phyloP scores from a whole-genome alignment of 30 jellyfish, hydroid and myxozoan genomes.

The Hydractinia symbiolongicarpus region DNA sequence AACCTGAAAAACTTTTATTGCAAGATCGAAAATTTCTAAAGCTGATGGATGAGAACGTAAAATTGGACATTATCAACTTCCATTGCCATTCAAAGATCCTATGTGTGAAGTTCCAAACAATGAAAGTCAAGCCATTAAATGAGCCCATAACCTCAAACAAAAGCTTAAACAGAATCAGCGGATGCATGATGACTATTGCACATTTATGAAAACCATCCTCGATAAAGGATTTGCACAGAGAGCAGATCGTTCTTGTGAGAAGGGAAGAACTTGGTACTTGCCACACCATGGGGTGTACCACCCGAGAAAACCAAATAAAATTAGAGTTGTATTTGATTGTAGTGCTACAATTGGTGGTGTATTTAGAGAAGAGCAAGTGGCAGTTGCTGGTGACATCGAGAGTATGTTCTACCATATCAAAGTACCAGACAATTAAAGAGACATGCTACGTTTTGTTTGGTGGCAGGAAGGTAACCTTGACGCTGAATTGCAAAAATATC shows the following conservation, averaged over 20 bases:
- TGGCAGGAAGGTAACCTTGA: no score
- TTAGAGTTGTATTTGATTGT: constrained; percentile 64
- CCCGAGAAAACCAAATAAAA: constrained; percentile 66
- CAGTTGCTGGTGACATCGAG: no score
- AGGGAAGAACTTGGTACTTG: constrained; percentile 49
- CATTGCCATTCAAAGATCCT: constrained; percentile 39
- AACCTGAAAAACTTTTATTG: constrained; percentile 9
- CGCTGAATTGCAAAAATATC: no score
- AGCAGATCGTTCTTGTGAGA: not conserved
- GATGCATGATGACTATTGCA: constrained; percentile 8
- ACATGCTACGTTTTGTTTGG: no score
- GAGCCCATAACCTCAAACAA: constrained; percentile 8
- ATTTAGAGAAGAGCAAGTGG: constrained; percentile 58
- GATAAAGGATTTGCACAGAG: constrained; percentile 26
- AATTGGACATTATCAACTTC: constrained; percentile 28
- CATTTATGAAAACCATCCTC: constrained; percentile 12
- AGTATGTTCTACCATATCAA: no score
- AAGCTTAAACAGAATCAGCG: not conserved
- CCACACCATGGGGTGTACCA: constrained; percentile 60
- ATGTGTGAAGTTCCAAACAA: constrained; percentile 31
- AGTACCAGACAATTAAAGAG: no score
- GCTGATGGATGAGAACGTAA: constrained; percentile 33
- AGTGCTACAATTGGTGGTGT: constrained; percentile 47
- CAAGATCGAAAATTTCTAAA: constrained; percentile 17
- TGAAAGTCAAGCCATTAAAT: constrained; percentile 22